Evolutionary conservation across 2,113 vertebrate genomes (phyloP).

Genomic region (Laterallus jamaicensis): DNA sequence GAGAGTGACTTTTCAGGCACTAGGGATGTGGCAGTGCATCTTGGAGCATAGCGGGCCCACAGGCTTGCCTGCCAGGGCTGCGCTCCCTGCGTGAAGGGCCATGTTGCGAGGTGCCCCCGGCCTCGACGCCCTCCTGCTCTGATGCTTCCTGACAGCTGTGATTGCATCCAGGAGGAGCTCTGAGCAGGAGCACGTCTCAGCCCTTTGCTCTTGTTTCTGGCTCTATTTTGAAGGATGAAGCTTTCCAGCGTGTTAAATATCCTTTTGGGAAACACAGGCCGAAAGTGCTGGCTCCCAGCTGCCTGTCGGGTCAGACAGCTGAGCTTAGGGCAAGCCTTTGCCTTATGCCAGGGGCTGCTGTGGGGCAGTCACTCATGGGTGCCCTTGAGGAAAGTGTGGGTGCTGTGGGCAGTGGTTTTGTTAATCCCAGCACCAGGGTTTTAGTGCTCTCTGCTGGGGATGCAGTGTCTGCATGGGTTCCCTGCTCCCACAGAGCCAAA

Average conservation of each 20-base stretch:
- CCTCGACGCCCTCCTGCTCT: not conserved
- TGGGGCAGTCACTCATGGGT: rapidly evolving
- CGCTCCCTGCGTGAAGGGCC: rapidly evolving
- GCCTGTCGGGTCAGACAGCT: rapidly evolving
- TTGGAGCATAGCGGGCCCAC: rapidly evolving
- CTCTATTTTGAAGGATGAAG: not conserved
- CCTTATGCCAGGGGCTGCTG: rapidly evolving
- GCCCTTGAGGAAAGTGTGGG: not conserved
- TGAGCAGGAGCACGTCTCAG: not conserved
- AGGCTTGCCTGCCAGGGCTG: not conserved
- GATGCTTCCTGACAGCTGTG: not conserved
- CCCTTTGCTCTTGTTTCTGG: not conserved
- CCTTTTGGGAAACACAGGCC: not conserved
- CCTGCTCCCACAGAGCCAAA: not conserved
- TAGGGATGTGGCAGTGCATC: not conserved
- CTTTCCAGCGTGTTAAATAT: not conserved
- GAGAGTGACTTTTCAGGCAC: not conserved
- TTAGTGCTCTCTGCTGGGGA: not conserved
- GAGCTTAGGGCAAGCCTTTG: not conserved
- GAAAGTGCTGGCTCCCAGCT: not conserved
- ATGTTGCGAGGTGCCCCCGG: rapidly evolving
- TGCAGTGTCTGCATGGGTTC: not conserved
- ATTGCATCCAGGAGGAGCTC: not conserved
- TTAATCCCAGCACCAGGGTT: not conserved
- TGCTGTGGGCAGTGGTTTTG: not conserved